Evolutionary conservation across 1,140 invertebrate genomes (phyloP).

Genomic region (Saccostrea echinata): DNA sequence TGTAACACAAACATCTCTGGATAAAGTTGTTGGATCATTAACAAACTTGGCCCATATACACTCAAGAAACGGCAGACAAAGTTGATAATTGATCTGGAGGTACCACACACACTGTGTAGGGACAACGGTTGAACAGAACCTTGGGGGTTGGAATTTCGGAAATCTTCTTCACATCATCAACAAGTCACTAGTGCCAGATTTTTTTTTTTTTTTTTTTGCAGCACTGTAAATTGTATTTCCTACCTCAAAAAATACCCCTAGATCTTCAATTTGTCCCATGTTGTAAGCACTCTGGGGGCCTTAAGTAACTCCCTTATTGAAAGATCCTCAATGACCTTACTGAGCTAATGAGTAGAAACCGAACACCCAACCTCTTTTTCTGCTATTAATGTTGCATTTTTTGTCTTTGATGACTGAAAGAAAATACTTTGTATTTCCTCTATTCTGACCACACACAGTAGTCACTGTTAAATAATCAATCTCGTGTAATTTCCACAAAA

Average conservation of each 20-base stretch:
- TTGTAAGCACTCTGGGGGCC: background rate
- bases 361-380: background rate
- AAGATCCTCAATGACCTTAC: background rate
- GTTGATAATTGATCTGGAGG: constrained; percentile 17
- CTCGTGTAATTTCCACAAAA: background rate
- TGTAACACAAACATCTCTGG: constrained; percentile 26
- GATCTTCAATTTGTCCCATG: background rate
- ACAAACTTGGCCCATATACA: constrained; percentile 32
- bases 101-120: constrained; percentile 7
- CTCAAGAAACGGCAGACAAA: background rate
- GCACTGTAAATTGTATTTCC: background rate
- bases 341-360: background rate
- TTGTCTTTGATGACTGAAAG: background rate
- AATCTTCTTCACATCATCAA: background rate
- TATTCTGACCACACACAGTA: constrained; percentile 2
- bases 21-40: constrained; percentile 34
- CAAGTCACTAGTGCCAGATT: background rate
- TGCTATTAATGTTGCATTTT: background rate
- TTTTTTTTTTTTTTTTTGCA: background rate
- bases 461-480: background rate
- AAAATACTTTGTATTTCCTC: background rate
- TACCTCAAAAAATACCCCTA: background rate
- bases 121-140: constrained; percentile 12
- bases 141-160: background rate
- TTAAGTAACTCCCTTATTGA: background rate